Evolutionary conservation across 92 coral and sea anemone genomes (phyloP), one percentile per base, ranked within the genome.

Genomic region (Porites rus): DNA sequence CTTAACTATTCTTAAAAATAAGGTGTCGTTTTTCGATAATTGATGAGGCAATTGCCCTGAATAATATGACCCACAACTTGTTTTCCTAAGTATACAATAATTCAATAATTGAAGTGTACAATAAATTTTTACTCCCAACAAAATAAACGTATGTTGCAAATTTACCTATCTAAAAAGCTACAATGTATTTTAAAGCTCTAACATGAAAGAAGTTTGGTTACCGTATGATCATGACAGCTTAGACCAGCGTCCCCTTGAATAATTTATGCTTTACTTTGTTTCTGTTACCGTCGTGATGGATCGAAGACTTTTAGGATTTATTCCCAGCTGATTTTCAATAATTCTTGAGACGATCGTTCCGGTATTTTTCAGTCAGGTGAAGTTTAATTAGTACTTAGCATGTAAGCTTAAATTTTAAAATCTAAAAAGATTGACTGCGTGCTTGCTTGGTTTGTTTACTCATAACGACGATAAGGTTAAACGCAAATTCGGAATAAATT

Each of bases 401-500:
- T 7, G 74, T 50, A 19, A 1, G 53, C 13, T 81, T 14, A 22
- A 69, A 31, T 14, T 53, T 11, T 3, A 14, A 31, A 54, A 14
- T 20, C 18, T 16, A 22, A 24, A 62, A 61, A 7, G 10, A 54
- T 13, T 18, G 20, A 56, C 4, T 56, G 11, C 4, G 16, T 0
- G 11, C 16, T 51, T 83, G 65, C 73, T 62, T 56, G 51, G 25
- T 74, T 83, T 83, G 80, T 83, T 83, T 83, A 83, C 87, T 19
- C 71, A 60, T 1, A 70, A 72, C 18, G 68, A 80, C 19, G 46
- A 69, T n/a, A n/a, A 54, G 28, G 21, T 59, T 70, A 69, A 81
- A 76, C 64, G 51, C 65, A 67, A 68, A 46, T 78, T 58, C 70
- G 46, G 78, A 81, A 16, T 70, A 70, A 79, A 56, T 83, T 83